Base-by-base conservation (phyloP, 2,888 invertebrate species). In the Homarus gammarus region DNA sequence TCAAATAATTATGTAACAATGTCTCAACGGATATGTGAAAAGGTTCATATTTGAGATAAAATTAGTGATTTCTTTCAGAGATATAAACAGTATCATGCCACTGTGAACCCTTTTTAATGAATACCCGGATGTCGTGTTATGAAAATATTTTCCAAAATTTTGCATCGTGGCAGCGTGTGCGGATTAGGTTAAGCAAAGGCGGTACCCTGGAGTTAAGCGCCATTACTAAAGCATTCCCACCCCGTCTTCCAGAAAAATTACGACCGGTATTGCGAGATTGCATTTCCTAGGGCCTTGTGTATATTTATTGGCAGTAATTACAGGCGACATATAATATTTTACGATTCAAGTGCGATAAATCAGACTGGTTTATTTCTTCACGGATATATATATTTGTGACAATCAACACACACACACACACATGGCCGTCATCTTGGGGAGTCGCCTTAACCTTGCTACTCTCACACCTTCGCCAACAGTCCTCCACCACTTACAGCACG, bases 321-420 rank as follows among this genome's bases (percentile, higher is more conserved):
- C n/a, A 38, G 75, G 44, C 31, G 22, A 75, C 44, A 75, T 75
- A 40, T 75, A 31, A 40, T 75, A 75, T 22, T 40, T 44, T 49
- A 75, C 75, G 12, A 27, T 40, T 27, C 6, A 31, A 75, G 75
- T 44, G n/a, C 3, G 31, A 40, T 75, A 75, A 44, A 75, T 75
- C 75, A 44, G 0, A 15, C 2, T 40, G 8, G 18, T 75, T 40
- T 75, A 40, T 75, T n/a, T 44, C 49, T 44, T 75, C n/a, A 75
- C 40, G 15, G 10, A 12, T 56, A 18, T n/a, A n/a, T n/a, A n/a
- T n/a, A n/a, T n/a, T n/a, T n/a, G n/a, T n/a, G n/a, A n/a, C n/a
- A n/a, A n/a, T n/a, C n/a, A n/a, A n/a, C n/a, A n/a, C n/a, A n/a
- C n/a, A n/a, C n/a, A n/a, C 44, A 15, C 22, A 22, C 18, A 5